Evolutionary conservation across 2,888 invertebrate genomes (phyloP), one percentile per base, ranked within the genome.

Genomic region (Xylophagus ater): DNA sequence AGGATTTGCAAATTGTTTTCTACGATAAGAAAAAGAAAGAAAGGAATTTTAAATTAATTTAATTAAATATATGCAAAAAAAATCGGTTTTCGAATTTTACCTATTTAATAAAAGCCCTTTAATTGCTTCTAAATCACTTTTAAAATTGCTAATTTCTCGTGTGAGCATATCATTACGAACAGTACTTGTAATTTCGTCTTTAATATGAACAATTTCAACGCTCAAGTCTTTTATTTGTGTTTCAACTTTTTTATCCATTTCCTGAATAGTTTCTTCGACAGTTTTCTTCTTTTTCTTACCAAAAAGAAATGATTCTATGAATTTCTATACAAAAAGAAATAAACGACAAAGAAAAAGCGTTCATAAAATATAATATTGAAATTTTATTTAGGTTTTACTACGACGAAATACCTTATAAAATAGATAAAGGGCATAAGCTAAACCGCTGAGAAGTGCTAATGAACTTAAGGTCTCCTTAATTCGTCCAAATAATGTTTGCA

Each of bases 1-100:
- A 3, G 82, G 72, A 9, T 76, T 72, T 14, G 85, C 81, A 60
- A 86, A 86, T 65, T 85, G 85, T 61, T 84, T 85, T 54, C 85
- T 81, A 47, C 7, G 21, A 21, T 26, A 37, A 2, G 12, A 20
- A 8, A 10, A 21, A 17, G 17, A 24, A 17, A 9, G 4, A 6
- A 13, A n/a, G 19, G 2, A 8, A 8, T 15, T 13, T 35, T 35
- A 32, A 32, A 10, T 19, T 30, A 12, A 30, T 17, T 23, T 19
- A 39, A 7, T 20, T 10, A 4, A 34, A 34, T 35, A 14, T n/a
- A 8, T 24, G 6, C 4, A 15, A 13, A 9, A 34, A 24, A n/a
- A n/a, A n/a, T n/a, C n/a, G n/a, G n/a, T 25, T 8, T 3, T 10
- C 10, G 8, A 34, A 40, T 14, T 54, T 53, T 54, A 78, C 78